Base-by-base conservation (phyloP, 2,888 invertebrate species). In the Pyrgus malvae region DNA sequence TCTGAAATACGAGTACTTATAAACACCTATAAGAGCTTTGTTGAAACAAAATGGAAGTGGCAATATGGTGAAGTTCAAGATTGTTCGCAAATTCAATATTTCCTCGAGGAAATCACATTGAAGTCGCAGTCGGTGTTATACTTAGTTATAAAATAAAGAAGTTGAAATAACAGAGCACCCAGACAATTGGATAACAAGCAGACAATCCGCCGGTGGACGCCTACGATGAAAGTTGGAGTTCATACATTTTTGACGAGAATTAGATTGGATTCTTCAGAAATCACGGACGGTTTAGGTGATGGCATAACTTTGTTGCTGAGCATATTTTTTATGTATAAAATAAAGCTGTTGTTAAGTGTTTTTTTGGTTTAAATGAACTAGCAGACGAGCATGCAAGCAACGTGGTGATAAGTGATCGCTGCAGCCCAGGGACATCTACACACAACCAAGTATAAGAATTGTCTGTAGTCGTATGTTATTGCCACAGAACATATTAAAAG, bases 161-260 rank as follows among this genome's bases (percentile, higher is more conserved):
- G 12, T 45, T 45, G 17, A 21, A 31, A 31, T 14, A 45, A 45
- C 33, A 45, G 33, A 33, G 45, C 21, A 21, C 19, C 45, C 33
- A 45, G 45, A 45, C 45, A 45, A 33, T 33, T 45, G 45, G 31
- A 45, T 45, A 29, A 45, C 45, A 33, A 31, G 33, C 9, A 45
- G 38, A 33, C 44, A 37, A 19, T 31, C 19, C 9, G 19, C 33
- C 33, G 21, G 29, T 33, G 45, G 45, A 33, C 33, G 21, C 44
- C 31, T 45, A 31, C 44, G 19, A 9, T 33, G 17, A 16, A 29
- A n/a, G 29, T 4, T 16, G 19, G 19, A 29, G 17, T 31, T 31
- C 44, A 44, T 31, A 44, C 29, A 44, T 31, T 31, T 31, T 44
- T 17, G 17, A 31, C 29, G 44, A 44, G 31, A 12, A 19, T 31